A percentile compares a stretch with the other conserved stretches of the same genome.
Evolutionary conservation across 1,140 invertebrate species (phyloP).

Genomic region (Papilio helenus): DNA sequence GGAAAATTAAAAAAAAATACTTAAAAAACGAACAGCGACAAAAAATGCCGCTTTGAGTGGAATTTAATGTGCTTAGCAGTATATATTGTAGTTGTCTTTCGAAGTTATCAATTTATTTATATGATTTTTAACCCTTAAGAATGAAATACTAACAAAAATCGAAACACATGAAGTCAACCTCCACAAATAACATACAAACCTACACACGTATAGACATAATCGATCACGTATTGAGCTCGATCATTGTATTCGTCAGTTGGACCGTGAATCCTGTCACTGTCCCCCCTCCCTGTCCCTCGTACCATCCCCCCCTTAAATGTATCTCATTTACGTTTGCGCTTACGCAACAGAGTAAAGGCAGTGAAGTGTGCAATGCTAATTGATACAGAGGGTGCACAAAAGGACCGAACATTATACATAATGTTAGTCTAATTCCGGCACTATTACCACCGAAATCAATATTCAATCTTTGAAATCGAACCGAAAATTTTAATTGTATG

Average conservation of each 20-base stretch:
- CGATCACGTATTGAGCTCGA: slow-evolving; percentile 78
- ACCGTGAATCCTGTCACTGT: slow-evolving; percentile 80
- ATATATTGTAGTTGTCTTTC: too few species aligned
- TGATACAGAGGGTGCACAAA: slow-evolving; percentile 57
- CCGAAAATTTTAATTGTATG: not conserved
- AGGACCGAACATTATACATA: slow-evolving; percentile 31
- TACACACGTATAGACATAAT: slow-evolving; percentile 72
- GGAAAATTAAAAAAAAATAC: too few species aligned
- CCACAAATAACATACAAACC: slow-evolving; percentile 39
- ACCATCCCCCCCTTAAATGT: slow-evolving; percentile 64
- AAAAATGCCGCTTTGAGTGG: too few species aligned
- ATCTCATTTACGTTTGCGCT: slow-evolving; percentile 76
- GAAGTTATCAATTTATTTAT: not conserved
- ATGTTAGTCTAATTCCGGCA: not conserved
- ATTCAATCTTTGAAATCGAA: not conserved
- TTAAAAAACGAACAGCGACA: too few species aligned
- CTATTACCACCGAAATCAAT: not conserved
- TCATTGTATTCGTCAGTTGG: slow-evolving; percentile 78
- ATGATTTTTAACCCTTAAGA: not conserved
- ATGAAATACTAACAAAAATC: not conserved
- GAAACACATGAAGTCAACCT: slow-evolving; percentile 23
- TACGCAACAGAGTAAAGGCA: slow-evolving; percentile 75
- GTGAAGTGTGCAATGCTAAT: slow-evolving; percentile 71
- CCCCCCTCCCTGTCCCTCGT: slow-evolving; percentile 47
- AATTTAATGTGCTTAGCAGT: too few species aligned